Evolutionary conservation across 2,888 invertebrate species (phyloP).

Genomic region (Yponomeuta plumbellus): DNA sequence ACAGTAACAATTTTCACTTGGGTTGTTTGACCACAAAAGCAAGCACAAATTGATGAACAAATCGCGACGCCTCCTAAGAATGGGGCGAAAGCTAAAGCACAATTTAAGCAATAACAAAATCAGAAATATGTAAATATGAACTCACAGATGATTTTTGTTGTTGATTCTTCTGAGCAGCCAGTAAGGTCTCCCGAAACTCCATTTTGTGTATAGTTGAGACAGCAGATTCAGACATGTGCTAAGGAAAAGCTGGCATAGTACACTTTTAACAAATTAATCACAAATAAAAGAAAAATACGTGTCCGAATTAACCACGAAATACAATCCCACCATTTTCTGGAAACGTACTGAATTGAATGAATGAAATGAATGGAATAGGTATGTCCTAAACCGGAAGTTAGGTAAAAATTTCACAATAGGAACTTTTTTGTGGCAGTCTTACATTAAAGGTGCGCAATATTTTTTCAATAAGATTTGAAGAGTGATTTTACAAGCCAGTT

Average conservation of each 20-base stretch:
- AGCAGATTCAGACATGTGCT: background rate
- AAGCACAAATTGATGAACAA: background rate
- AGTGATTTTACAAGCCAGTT: no score
- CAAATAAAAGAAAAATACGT: slow-evolving; percentile 64
- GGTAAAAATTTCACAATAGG: no score
- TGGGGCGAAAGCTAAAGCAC: background rate
- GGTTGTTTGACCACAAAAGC: background rate
- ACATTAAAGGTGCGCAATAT: no score
- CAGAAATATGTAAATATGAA: slow-evolving; percentile 26
- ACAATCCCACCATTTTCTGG: slow-evolving; percentile 72
- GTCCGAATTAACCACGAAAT: slow-evolving; percentile 57
- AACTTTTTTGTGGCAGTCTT: no score
- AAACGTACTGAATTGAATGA: slow-evolving; percentile 52
- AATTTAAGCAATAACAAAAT: background rate
- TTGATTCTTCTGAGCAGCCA: slow-evolving; percentile 72
- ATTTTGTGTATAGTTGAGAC: slow-evolving; percentile 36
- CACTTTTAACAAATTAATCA: slow-evolving; percentile 52
- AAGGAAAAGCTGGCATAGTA: slow-evolving; percentile 23
- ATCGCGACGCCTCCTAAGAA: background rate
- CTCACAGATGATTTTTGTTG: slow-evolving; percentile 74
- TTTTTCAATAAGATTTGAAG: no score
- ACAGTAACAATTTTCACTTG: no score
- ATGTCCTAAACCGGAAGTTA: background rate
- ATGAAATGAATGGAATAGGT: background rate
- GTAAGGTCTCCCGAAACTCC: slow-evolving; percentile 69